A percentile compares a stretch with the other conserved stretches of the same genome.
These are phyloP conservation scores for Malthinus seriepunctatus DNA, from an alignment of 2,888 invertebrate genomes.

Conservation along the genomic window DNA sequence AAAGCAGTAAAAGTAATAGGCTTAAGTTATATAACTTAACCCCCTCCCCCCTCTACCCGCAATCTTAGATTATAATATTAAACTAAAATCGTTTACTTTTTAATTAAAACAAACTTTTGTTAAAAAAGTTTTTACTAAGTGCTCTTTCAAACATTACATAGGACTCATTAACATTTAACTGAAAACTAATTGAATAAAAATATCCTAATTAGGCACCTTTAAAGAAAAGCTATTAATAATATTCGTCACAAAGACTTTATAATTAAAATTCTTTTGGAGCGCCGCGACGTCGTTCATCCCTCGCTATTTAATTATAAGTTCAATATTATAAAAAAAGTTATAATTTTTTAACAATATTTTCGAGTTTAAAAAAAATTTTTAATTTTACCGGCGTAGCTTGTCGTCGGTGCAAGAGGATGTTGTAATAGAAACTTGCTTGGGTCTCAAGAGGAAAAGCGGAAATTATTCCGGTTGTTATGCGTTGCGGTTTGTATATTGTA, in stretches of 20 bases:
- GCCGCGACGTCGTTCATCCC: slow-evolving; percentile 4
- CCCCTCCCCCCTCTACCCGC: too few species aligned
- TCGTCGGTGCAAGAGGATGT: slow-evolving; percentile 37
- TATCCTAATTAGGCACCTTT: slow-evolving; percentile 26
- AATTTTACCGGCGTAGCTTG: slow-evolving; percentile 23
- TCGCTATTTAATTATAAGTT: slow-evolving; percentile 21
- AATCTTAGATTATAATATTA: slow-evolving; percentile 3
- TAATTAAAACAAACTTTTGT: slow-evolving; percentile 15
- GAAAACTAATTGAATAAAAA: slow-evolving; percentile 26
- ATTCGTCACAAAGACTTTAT: slow-evolving; percentile 25
- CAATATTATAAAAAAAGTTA: slow-evolving; percentile 14
- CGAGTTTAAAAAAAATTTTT: neutral
- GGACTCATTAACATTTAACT: slow-evolving; percentile 25
- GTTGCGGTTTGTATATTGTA: slow-evolving; percentile 34
- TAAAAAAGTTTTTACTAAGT: slow-evolving; percentile 16
- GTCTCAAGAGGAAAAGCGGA: slow-evolving; percentile 40
- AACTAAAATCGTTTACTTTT: slow-evolving; percentile 19
- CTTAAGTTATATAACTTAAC: slow-evolving; percentile 18
- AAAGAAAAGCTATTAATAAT: slow-evolving; percentile 23
- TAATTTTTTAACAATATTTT: too few species aligned
- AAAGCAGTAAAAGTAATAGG: slow-evolving; percentile 20
- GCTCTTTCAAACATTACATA: slow-evolving; percentile 19
- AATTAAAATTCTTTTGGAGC: slow-evolving; percentile 17
- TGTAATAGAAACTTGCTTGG: slow-evolving; percentile 36
- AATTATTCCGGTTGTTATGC: slow-evolving; percentile 44